Base-by-base conservation (phyloP, 2,888 invertebrate species). In the Leptinotarsa juncta region DNA sequence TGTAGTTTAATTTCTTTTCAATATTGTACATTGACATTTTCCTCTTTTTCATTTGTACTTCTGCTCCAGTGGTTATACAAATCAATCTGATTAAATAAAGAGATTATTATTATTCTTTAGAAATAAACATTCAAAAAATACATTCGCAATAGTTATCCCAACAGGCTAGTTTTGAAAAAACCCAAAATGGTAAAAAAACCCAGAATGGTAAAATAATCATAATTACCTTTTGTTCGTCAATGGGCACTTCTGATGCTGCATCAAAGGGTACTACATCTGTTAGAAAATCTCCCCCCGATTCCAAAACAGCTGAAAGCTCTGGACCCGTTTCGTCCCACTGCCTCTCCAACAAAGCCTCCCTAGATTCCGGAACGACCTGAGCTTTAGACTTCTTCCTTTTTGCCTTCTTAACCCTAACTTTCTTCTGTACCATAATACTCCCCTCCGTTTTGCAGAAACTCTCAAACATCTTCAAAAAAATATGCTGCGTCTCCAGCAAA, bases 391-490 rank as follows among this genome's bases (percentile, higher is more conserved):
- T 89, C 75, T 78, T 82, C 42, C 75, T 81, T 85, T 89, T 89
- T 84, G 90, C 91, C 67, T 89, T 88, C 84, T 90, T 91, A 57
- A 86, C 84, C 55, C 80, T 83, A 81, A 88, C 89, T 82, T 85
- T 90, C 86, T 91, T 92, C 84, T 94, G 94, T 4, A 96, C 93
- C 15, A 97, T 90, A 53, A 95, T 88, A 4, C 90, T 89, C 86
- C 89, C 91, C 77, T 89, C 89, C 82, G 87, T 91, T 87, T 90
- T 91, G 84, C 93, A 93, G 84, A 90, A 94, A 82, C 89, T 89
- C 83, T 97, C 96, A 85, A 98, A 89, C 93, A 97, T 94, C 90
- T 96, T 97, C 75, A 98, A 87, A 87, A 97, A 98, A 76, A 97
- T 90, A 87, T 98, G 97, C 60, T 94, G 94, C 0, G 97, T 95